Evolutionary conservation across 2,113 vertebrate species (phyloP).

Genomic region (Callocephalon fimbriatum): DNA sequence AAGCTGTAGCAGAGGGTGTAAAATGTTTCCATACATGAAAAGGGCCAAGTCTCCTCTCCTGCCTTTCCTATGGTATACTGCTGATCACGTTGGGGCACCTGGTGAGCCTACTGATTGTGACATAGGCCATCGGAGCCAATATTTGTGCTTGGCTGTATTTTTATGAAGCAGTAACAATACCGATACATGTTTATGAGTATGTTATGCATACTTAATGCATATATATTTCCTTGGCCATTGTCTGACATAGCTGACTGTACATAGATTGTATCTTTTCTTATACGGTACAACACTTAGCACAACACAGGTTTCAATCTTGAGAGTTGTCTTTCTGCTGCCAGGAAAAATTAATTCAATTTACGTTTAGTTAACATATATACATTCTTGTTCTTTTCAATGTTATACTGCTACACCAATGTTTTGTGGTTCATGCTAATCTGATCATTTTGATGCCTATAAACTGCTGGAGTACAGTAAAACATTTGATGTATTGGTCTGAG

Average conservation of each 20-base stretch:
- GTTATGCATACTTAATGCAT: background rate
- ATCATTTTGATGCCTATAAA: background rate
- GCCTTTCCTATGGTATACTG: background rate
- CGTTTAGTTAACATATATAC: background rate
- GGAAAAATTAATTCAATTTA: background rate
- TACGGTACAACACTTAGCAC: background rate
- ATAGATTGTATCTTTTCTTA: background rate
- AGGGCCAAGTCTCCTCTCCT: background rate
- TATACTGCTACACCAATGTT: background rate
- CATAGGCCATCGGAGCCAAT: background rate
- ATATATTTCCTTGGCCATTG: background rate
- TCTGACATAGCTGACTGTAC: background rate
- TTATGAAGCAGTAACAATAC: background rate
- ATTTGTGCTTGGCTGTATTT: background rate
- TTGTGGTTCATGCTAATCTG: background rate
- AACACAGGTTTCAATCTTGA: background rate
- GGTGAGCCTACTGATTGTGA: background rate
- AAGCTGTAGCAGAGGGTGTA: background rate
- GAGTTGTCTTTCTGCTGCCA: conserved; percentile 26
- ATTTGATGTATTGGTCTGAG: background rate
- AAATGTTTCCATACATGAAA: background rate
- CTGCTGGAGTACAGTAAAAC: background rate
- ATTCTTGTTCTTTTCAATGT: background rate
- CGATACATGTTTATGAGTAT: background rate
- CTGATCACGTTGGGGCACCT: background rate